A percentile compares a stretch with the other conserved stretches of the same genome.
Conservation (phyloP, 2,888 invertebrate species). For the Drosophila atroscutellata region DNA sequence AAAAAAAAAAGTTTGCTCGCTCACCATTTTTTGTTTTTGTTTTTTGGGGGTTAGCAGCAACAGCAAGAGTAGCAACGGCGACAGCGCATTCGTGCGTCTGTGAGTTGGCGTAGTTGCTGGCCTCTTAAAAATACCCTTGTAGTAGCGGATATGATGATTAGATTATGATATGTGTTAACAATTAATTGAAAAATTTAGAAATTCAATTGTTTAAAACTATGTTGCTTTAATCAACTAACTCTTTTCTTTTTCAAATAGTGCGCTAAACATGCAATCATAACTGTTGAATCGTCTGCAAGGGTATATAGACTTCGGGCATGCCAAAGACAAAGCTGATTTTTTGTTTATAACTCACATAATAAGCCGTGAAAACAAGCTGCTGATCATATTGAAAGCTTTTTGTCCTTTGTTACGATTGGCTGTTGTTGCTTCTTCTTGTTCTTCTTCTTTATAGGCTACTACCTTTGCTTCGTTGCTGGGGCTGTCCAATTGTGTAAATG, state of each 20-base stretch:
- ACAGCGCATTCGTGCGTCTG: conserved; percentile 30
- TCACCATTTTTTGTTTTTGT: conserved; percentile 31
- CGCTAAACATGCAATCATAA: not conserved
- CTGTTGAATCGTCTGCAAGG: conserved; percentile 20
- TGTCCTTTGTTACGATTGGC: conserved; percentile 41
- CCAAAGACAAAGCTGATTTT: not conserved
- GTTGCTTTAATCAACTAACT: not conserved
- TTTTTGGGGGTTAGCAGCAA: conserved; percentile 55
- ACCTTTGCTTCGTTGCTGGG: not conserved
- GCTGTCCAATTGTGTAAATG: conserved; percentile 11
- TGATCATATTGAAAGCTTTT: conserved; percentile 79
- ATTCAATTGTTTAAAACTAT: not conserved
- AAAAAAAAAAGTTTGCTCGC: conserved; percentile 48
- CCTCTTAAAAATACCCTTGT: conserved; percentile 39
- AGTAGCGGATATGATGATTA: not conserved
- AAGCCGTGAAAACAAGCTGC: conserved; percentile 83
- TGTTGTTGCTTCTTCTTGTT: not conserved
- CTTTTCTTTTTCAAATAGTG: not conserved
- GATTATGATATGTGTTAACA: conserved; percentile 11
- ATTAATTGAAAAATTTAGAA: not conserved
- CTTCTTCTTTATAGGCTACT: not conserved
- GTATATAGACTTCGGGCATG: conserved; percentile 37
- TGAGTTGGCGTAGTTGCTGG: conserved; percentile 42
- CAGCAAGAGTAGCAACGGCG: conserved; percentile 12
- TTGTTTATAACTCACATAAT: conserved; percentile 83